Percentiles rank a stretch among this genome's conserved stretches.
Conservation (phyloP, 2,888 invertebrate species). For the Drosophila hamatofila region DNA sequence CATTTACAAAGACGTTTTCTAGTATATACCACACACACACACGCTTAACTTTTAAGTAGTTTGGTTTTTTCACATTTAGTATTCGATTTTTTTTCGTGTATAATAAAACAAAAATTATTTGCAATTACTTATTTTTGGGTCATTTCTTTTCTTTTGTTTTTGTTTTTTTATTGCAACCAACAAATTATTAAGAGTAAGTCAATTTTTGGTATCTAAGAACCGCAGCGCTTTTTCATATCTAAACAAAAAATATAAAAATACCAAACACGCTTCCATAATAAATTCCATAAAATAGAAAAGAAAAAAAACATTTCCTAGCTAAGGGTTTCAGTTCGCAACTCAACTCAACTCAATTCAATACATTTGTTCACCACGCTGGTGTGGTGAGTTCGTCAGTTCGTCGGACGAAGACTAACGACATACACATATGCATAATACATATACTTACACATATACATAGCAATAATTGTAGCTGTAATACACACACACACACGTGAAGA, state of each 20-base stretch:
- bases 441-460: conserved; percentile 43
- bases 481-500: conserved; percentile 8
- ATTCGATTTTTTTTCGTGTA: conserved; percentile 67
- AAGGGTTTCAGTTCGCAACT: conserved; percentile 73
- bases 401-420: conserved; percentile 15
- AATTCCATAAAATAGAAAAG: conserved; percentile 14
- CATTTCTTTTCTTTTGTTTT: conserved; percentile 11
- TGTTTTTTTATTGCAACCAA: neutral
- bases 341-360: conserved; percentile 14
- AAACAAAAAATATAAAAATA: conserved; percentile 9
- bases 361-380: conserved; percentile 17
- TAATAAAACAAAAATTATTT: conserved; percentile 72
- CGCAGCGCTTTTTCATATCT: conserved; percentile 42
- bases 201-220: conserved; percentile 13
- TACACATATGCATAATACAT: conserved; percentile 43
- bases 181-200: neutral
- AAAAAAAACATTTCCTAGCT: conserved; percentile 64
- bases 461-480: conserved; percentile 48
- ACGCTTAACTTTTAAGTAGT: conserved; percentile 71
- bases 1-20: conserved; percentile 80
- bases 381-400: conserved; percentile 43
- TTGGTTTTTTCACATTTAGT: conserved; percentile 76
- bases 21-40: conserved; percentile 66
- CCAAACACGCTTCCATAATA: conserved; percentile 38
- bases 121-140: conserved; percentile 29